These are phyloP conservation scores for Hyperopisus bebe DNA, from an alignment of 2,113 vertebrate species.

Conservation along the genomic window DNA sequence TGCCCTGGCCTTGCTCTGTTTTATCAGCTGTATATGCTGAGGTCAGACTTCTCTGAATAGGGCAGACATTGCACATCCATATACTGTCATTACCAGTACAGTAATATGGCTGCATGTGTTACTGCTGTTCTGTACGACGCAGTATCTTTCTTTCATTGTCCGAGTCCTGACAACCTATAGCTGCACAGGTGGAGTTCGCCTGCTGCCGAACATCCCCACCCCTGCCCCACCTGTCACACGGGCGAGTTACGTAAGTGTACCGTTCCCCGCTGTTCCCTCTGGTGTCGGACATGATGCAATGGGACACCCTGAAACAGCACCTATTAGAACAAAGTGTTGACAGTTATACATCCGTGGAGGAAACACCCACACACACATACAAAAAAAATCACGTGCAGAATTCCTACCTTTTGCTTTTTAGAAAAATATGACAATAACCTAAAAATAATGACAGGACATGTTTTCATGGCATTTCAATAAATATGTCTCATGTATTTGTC, in stretches of 20 bases:
- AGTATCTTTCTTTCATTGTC: background rate
- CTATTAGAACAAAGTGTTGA: background rate
- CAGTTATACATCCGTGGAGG: background rate
- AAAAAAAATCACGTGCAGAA: background rate
- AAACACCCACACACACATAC: background rate
- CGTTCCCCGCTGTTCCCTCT: background rate
- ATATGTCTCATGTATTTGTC: background rate
- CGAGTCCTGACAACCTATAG: background rate
- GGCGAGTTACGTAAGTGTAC: background rate
- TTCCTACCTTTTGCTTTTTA: background rate
- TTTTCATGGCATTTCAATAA: background rate
- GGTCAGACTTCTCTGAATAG: background rate
- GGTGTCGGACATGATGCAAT: background rate
- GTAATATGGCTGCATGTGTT: background rate
- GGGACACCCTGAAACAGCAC: background rate
- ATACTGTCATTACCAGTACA: background rate
- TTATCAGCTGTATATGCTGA: background rate
- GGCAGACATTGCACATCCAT: background rate
- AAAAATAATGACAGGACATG: background rate
- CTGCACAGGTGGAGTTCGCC: background rate
- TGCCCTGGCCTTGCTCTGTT: background rate
- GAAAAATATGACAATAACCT: background rate
- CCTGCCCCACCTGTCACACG: background rate
- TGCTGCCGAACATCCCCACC: background rate
- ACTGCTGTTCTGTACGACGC: too few relatives aligned